Evolutionary conservation across 2,888 invertebrate genomes (phyloP), one percentile per base, ranked within the genome.

Genomic region (Drosophila mayaguana): DNA sequence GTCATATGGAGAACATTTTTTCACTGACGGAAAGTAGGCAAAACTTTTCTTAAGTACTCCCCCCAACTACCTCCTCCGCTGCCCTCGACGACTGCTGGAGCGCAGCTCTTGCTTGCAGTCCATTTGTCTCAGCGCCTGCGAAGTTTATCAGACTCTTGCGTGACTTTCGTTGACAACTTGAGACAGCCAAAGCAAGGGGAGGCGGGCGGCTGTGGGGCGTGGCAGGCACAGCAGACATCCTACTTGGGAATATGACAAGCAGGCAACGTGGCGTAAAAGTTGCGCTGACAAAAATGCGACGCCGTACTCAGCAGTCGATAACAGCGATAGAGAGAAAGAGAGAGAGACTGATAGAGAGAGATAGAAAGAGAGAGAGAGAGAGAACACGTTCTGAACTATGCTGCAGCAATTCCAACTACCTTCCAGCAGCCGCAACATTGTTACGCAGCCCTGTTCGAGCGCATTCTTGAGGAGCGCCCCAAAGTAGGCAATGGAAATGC

Each of bases 61-160:
- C 22, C 11, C n/a, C 18, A 28, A 28, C 28, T 7, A 3, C 7
- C 36, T 32, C 2, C 38, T 3, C 8, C 14, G 1, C 20, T 5
- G 2, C 8, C 4, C n/a, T 2, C 25, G 28, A 9, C 8, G 28
- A 8, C 28, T 28, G 7, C 28, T 28, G 25, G 6, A 25, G 12
- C 20, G 40, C 9, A 2, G 16, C 38, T 36, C 36, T 14, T 22
- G 16, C 45, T 14, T 48, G 54, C 53, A 79, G 79, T 74, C 74
- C 77, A 76, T 80, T 78, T 81, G 88, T 84, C 88, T 84, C 85
- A 64, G 79, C 73, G 76, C 78, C 72, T 46, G 57, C 77, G 72
- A 89, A 89, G 90, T 86, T 86, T 89, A 75, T 89, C 90, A 89
- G 86, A 88, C 88, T 87, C 83, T 83, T 77, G 71, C 77, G 78